phyloP scores from a whole-genome alignment of 2,113 vertebrate species.

The Hypomesus transpacificus region DNA sequence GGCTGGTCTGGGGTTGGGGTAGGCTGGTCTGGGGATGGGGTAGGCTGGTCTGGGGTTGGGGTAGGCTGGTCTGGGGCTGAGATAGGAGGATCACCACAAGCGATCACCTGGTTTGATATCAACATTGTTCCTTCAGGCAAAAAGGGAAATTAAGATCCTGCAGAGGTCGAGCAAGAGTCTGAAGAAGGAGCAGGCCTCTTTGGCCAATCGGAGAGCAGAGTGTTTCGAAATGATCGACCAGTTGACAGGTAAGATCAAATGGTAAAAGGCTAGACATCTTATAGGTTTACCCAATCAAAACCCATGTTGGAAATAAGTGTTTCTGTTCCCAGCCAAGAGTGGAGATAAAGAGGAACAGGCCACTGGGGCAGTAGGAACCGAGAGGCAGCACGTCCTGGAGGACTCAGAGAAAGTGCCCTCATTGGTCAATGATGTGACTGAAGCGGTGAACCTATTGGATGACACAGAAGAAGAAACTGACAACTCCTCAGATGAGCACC shows the following conservation, averaged over 20 bases:
- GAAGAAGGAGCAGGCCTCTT: neutral
- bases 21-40: too few relatives aligned
- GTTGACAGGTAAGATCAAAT: neutral
- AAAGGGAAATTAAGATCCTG: neutral
- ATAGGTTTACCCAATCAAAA: neutral
- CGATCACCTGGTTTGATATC: neutral
- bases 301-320: too few relatives aligned
- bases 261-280: neutral
- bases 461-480: neutral
- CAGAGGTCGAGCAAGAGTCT: neutral
- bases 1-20: too few relatives aligned
- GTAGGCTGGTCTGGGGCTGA: too few relatives aligned
- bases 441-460: neutral
- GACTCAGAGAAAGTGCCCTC: neutral
- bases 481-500: neutral
- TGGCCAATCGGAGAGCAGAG: neutral
- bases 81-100: too few relatives aligned
- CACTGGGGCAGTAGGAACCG: neutral
- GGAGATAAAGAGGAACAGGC: too few relatives aligned
- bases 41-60: too few relatives aligned
- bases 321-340: too few relatives aligned
- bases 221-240: slow-evolving; percentile 22
- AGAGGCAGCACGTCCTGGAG: neutral
- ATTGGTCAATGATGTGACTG: neutral
- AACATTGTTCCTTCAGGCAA: neutral